Evolutionary conservation across 1,140 invertebrate genomes (phyloP), one percentile per base, ranked within the genome.

Genomic region (Phenacoccus solenopsis): DNA sequence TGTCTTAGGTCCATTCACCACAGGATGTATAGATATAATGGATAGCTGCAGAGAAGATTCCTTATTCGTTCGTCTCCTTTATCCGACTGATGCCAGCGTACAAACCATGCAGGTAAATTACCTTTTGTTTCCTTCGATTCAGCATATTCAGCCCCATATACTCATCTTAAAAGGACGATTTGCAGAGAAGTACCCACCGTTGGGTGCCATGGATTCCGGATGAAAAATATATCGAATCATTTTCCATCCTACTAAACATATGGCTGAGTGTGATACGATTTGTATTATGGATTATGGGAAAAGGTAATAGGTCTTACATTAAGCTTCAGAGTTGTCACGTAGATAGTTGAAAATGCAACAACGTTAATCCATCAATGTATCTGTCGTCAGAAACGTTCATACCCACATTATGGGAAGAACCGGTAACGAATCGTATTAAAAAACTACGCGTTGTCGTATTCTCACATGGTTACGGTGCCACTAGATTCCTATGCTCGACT

Each of bases 391-490:
- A 64, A n/a, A 21, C 20, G 20, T 71, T 81, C 69, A 81, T 86
- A 71, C 86, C 86, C 1, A 82, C 80, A 0, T 72, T 84, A 32
- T 84, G 82, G 78, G 82, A 84, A 67, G 82, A 79, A 73, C 73
- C 75, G 76, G 32, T 75, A 72, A n/a, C 74, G 71, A 68, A 75
- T 70, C 72, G 69, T 16, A 72, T 73, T n/a, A 25, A 72, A 61
- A 80, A 77, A 79, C 76, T 85, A 72, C 87, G 86, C 32, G 81
- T 87, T 9, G 73, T 88, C 27, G 77, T 89, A 16, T 84, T 88
- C 73, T 87, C 86, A 0, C 87, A 89, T 77, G 87, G 87, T 12
- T 78, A 88, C 35, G 84, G 84, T 21, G 85, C 82, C 0, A 82
- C 82, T 73, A 77, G 87, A 70, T 85, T 84, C 27, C 79, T 84